Conservation (phyloP, 2,113 vertebrate species). For the Stegastes partitus region DNA sequence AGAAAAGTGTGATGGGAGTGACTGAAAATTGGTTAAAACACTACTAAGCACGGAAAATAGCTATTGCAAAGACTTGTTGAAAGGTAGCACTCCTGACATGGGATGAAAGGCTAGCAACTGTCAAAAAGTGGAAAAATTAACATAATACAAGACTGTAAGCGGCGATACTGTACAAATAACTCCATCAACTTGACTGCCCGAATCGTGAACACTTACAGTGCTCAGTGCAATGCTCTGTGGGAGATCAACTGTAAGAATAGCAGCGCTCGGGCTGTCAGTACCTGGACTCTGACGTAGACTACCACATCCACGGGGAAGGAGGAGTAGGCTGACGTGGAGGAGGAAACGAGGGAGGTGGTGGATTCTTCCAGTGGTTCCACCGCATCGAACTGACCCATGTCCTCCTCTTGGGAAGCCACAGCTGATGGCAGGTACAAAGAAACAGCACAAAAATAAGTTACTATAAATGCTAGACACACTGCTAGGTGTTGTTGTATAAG, state of each 20-base stretch:
- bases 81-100: background rate
- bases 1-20: too few species aligned
- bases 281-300: conserved; percentile 98
- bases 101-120: background rate
- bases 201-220: too few species aligned
- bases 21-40: too few species aligned
- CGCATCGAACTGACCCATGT: conserved; percentile 95
- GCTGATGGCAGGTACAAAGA: conserved; percentile 74
- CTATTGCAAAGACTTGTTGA: background rate
- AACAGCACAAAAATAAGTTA: background rate
- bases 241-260: background rate
- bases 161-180: too few species aligned
- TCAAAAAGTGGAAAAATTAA: too few species aligned
- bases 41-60: too few species aligned
- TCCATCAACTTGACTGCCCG: too few species aligned
- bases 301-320: conserved; percentile 99
- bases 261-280: conserved; percentile 51
- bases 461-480: background rate
- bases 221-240: background rate
- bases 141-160: too few species aligned
- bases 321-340: conserved; percentile 94
- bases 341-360: conserved; percentile 94
- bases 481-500: background rate
- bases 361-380: conserved; percentile 96
- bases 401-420: conserved; percentile 94